A percentile compares a stretch with the other conserved stretches of the same genome.
Conservation (phyloP, 2,113 vertebrate species). For the Electrona antarctica region DNA sequence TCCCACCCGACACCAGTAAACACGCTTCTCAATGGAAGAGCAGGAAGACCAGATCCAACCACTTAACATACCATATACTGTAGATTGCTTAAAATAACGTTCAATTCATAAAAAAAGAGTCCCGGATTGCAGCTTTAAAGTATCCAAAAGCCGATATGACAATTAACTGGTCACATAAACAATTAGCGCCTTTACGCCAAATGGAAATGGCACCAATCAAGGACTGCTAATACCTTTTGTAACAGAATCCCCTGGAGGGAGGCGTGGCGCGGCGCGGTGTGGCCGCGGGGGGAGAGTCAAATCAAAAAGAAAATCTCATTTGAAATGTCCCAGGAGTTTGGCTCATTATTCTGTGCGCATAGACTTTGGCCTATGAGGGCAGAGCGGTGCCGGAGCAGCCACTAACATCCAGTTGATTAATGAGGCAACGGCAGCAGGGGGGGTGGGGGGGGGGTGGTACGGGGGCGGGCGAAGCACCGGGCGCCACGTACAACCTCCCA, state of each 20-base stretch:
- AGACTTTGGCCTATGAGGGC: constrained; percentile 77
- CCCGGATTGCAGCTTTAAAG: no score
- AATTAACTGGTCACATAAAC: constrained; percentile 40
- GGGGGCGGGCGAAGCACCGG: constrained; percentile 60
- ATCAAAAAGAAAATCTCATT: constrained; percentile 82
- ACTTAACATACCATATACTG: no score
- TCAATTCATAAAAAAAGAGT: no score
- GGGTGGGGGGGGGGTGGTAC: constrained; percentile 32
- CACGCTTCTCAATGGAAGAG: no score
- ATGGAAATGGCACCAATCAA: constrained; percentile 55
- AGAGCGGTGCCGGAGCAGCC: constrained; percentile 72
- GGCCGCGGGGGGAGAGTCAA: constrained; percentile 52
- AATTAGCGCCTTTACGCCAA: constrained; percentile 57
- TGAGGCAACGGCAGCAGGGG: constrained; percentile 82
- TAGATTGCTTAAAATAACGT: no score
- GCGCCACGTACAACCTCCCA: constrained; percentile 70
- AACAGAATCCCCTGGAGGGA: constrained; percentile 65
- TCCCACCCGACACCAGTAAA: no score
- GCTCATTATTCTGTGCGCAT: constrained; percentile 81
- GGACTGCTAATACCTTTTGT: constrained; percentile 53
- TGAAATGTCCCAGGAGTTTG: constrained; percentile 78
- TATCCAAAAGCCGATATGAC: no score
- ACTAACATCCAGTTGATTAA: constrained; percentile 91
- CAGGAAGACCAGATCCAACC: no score
- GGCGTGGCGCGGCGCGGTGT: constrained; percentile 29